Evolutionary conservation across 2,113 vertebrate species (phyloP).

Genomic region (Theristicus caerulescens): DNA sequence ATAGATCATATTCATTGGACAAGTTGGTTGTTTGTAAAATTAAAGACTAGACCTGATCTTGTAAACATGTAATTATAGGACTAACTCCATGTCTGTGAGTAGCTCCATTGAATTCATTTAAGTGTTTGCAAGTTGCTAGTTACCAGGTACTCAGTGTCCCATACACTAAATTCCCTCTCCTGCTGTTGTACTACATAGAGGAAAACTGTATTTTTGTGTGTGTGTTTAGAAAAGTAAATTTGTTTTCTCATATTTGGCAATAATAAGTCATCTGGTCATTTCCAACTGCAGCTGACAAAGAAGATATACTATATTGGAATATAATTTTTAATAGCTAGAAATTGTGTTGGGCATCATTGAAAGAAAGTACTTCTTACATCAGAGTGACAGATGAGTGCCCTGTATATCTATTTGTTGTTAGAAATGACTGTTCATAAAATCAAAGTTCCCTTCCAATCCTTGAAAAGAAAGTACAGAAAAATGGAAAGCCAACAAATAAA

Average conservation of each 20-base stretch:
- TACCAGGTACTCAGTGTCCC: not conserved
- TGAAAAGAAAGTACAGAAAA: not conserved
- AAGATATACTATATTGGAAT: not conserved
- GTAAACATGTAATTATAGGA: not conserved
- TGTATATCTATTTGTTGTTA: not conserved
- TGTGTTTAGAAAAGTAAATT: not conserved
- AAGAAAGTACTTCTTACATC: not conserved
- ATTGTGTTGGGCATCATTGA: not conserved
- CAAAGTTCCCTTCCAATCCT: not conserved
- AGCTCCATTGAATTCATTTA: not conserved
- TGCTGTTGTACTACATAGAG: not conserved
- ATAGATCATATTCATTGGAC: not conserved
- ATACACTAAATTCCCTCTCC: not conserved
- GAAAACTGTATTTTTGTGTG: not conserved
- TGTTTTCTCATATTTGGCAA: not conserved
- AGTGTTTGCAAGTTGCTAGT: not conserved
- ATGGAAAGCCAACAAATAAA: not conserved
- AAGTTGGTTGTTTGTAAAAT: not conserved
- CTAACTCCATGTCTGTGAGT: not conserved
- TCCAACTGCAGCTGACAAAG: not conserved
- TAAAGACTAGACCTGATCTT: not conserved
- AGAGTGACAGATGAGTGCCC: not conserved
- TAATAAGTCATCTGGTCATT: not conserved
- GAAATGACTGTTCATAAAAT: not conserved
- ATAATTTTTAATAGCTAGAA: not conserved